Percentiles rank a stretch among this genome's conserved stretches.
Conservation (phyloP, 2,113 vertebrate species). For the Bombycilla garrulus region DNA sequence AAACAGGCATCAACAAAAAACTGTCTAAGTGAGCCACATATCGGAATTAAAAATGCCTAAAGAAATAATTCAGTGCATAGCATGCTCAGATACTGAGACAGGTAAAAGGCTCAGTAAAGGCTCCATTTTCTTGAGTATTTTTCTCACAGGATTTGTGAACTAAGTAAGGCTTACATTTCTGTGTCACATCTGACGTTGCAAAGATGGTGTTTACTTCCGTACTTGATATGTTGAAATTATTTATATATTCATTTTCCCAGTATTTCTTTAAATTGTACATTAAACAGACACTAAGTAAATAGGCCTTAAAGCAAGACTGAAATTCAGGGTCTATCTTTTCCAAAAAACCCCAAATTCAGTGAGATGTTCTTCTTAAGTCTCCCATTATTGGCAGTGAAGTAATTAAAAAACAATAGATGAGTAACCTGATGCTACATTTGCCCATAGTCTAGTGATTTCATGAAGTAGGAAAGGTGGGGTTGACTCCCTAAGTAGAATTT, state of each 20-base stretch:
- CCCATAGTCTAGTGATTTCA: not conserved
- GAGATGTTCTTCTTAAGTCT: not conserved
- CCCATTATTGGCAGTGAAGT: not conserved
- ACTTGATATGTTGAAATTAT: not conserved
- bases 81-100: not conserved
- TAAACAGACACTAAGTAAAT: not conserved
- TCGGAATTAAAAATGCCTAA: not conserved
- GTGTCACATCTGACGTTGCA: not conserved
- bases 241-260: not conserved
- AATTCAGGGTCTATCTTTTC: not conserved
- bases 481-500: not conserved
- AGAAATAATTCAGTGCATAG: not conserved
- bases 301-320: not conserved
- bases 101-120: not conserved
- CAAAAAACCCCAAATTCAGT: not conserved
- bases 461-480: not conserved
- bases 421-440: not conserved
- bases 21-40: not conserved
- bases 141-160: not conserved
- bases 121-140: not conserved
- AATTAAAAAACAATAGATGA: not conserved
- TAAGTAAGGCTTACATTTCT: not conserved
- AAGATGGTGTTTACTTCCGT: not conserved
- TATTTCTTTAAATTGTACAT: not conserved
- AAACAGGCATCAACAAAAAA: not conserved